phyloP scores from a whole-genome alignment of 2,113 vertebrate species.

The Picathartes gymnocephalus region DNA sequence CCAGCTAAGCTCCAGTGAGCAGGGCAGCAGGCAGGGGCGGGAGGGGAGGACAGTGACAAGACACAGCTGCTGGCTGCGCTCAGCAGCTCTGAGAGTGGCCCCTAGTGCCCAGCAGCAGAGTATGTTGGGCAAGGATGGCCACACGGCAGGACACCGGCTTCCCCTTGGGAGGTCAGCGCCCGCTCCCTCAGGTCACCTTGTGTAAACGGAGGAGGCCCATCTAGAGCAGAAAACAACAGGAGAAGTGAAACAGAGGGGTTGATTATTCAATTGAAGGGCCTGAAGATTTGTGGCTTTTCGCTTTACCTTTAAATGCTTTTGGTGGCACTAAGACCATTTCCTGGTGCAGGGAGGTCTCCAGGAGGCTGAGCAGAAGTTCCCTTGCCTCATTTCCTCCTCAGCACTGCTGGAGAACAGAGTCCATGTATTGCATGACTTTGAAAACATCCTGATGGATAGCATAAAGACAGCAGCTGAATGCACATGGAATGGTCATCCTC shows the following conservation, averaged over 20 bases:
- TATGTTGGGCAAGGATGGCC: fast-evolving
- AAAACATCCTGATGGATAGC: background rate
- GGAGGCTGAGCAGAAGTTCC: background rate
- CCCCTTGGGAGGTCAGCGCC: background rate
- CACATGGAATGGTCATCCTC: background rate
- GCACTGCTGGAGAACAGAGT: background rate
- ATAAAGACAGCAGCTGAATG: background rate
- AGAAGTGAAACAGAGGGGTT: background rate
- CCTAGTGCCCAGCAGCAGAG: background rate
- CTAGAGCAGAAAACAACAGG: background rate
- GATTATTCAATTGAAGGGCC: background rate
- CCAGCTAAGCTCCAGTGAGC: constrained; percentile 32
- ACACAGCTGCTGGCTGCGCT: constrained; percentile 14
- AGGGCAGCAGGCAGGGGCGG: background rate
- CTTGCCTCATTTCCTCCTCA: background rate
- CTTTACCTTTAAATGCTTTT: background rate
- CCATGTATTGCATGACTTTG: background rate
- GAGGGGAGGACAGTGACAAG: constrained; percentile 24
- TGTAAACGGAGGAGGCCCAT: background rate
- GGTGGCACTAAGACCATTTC: background rate
- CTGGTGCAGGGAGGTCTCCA: background rate
- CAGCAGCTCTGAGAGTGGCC: constrained; percentile 23
- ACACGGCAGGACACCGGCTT: background rate
- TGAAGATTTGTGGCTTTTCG: background rate
- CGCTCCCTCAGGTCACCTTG: background rate